These are phyloP conservation scores for Ciconia nigra DNA, from an alignment of 2,797 vertebrate genomes.

Conservation along the genomic window DNA sequence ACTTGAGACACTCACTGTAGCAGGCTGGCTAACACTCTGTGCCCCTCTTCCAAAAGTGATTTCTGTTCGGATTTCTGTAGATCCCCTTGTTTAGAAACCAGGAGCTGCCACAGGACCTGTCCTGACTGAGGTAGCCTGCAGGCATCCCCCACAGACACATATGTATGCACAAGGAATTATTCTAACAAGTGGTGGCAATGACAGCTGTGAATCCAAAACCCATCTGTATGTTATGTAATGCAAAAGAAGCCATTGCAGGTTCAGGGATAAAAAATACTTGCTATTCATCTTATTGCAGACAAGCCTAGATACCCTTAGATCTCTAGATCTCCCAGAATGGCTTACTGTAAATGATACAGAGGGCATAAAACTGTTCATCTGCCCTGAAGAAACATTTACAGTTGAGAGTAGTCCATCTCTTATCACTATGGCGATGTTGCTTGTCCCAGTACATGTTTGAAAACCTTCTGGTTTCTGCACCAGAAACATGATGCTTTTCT, in stretches of 20 bases:
- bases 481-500: background rate
- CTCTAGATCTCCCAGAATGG: background rate
- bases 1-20: background rate
- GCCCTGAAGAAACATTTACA: background rate
- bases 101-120: background rate
- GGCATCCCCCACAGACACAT: rapidly evolving
- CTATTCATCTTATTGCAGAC: background rate
- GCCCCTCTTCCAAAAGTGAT: background rate
- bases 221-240: background rate
- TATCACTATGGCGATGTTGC: background rate
- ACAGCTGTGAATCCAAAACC: background rate
- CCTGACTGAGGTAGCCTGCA: background rate
- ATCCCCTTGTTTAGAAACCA: background rate
- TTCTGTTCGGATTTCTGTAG: background rate
- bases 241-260: background rate
- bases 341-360: background rate
- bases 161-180: background rate
- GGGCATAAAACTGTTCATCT: background rate
- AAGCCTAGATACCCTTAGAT: background rate
- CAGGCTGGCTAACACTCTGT: background rate
- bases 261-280: background rate
- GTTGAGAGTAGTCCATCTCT: background rate
- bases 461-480: background rate
- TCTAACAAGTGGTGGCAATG: background rate
- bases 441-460: background rate